Base-by-base conservation (phyloP, 1,140 invertebrate species). In the Melitaea cinxia region DNA sequence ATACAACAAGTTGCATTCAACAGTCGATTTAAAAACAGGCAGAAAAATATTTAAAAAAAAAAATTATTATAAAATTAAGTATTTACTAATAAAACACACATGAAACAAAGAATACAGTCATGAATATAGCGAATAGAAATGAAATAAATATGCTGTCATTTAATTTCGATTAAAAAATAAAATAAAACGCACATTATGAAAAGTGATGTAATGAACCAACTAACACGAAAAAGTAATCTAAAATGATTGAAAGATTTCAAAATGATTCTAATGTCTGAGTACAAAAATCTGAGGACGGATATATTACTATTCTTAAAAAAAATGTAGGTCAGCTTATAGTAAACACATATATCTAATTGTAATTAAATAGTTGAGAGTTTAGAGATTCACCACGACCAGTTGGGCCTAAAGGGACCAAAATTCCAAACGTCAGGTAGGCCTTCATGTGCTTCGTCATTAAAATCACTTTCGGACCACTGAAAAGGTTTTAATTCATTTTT, bases 341-440 rank as follows among this genome's bases (percentile, higher is more conserved):
- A 45, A 30, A 39, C 24, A 17, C 37, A 45, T 56, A 42, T 42
- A 1, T 21, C 23, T 57, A 57, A 17, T 57, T 57, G 45, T 57
- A 45, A 45, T 45, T 52, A 52, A 24, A 19, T 1, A 21, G 14
- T 52, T 52, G 24, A 52, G 49, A 52, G 2, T 28, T 7, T 5
- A 1, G 5, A 15, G 73, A 80, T 83, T 89, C 80, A 92, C 91
- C 89, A 92, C 28, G 88, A 85, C 88, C 89, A 92, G 55, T 77
- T 73, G 7, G 87, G 89, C 54, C 69, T 69, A 47, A 88, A 87
- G 0, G 76, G 76, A 35, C 77, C 77, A 68, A 92, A 92, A 21
- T 77, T 80, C 91, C 91, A 92, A 49, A 76, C 64, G 55, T 92
- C 89, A 0, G 91, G 89, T 4, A 91, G 73, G 5, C 83, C 83